Evolutionary conservation across 1,140 invertebrate genomes (phyloP).

Genomic region (Hylyphantes graminicola): DNA sequence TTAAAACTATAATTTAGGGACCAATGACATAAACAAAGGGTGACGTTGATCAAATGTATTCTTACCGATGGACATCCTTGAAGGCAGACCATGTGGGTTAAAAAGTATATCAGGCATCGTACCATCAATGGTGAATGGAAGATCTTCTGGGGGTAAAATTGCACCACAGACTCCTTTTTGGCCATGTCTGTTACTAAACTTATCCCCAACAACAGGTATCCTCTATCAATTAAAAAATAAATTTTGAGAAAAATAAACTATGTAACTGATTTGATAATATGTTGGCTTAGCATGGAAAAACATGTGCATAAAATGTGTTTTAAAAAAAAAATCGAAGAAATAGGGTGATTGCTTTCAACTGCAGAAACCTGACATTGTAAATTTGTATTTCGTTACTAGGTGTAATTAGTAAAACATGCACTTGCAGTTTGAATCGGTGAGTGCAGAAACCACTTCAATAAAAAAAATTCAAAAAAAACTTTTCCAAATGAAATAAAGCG

Average conservation of each 20-base stretch:
- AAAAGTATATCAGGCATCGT: slow-evolving; percentile 93
- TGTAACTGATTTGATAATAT: neutral
- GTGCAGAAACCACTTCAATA: too few relatives aligned
- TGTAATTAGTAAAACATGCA: neutral
- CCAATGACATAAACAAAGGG: too few relatives aligned
- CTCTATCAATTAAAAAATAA: slow-evolving; percentile 66
- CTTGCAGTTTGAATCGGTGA: too few relatives aligned
- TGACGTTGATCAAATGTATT: too few relatives aligned
- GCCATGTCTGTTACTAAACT: slow-evolving; percentile 98
- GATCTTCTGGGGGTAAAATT: slow-evolving; percentile 96
- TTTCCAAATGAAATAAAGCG: too few relatives aligned
- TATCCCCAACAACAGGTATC: slow-evolving; percentile 95
- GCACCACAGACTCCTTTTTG: slow-evolving; percentile 91
- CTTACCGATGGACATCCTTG: slow-evolving; percentile 98
- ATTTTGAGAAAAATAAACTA: neutral
- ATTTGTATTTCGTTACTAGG: neutral
- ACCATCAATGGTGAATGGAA: slow-evolving; percentile 96
- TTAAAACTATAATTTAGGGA: too few relatives aligned
- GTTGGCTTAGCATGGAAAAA: neutral
- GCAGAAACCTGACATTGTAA: neutral
- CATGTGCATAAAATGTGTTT: neutral
- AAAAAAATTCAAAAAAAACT: too few relatives aligned
- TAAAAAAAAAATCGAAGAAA: neutral
- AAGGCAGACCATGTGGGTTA: slow-evolving; percentile 99
- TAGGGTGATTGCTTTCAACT: neutral